A percentile compares a stretch with the other conserved stretches of the same genome.
phyloP scores from a whole-genome alignment of 2,113 vertebrate genomes.

The Sinocyclocheilus anophthalmus region DNA sequence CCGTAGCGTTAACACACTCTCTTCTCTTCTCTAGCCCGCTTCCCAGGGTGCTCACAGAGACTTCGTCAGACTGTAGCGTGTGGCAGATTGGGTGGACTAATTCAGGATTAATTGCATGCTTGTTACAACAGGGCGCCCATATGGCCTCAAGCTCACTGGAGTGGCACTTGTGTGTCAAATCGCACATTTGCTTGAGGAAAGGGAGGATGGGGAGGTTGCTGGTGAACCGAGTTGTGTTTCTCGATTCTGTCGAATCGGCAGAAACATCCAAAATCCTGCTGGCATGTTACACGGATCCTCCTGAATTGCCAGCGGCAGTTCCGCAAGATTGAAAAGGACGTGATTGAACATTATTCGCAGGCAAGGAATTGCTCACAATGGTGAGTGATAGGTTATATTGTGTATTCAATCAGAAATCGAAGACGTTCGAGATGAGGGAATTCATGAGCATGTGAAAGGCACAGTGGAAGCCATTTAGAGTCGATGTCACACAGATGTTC shows the following conservation, averaged over 20 bases:
- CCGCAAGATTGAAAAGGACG: conserved; percentile 27
- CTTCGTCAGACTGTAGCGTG: conserved; percentile 44
- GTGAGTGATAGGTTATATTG: conserved; percentile 29
- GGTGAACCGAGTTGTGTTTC: conserved; percentile 23
- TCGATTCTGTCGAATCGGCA: conserved; percentile 15
- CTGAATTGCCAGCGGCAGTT: conserved; percentile 33
- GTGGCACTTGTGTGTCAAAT: conserved; percentile 55
- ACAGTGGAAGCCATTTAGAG: conserved; percentile 25
- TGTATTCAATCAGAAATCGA: conserved; percentile 31
- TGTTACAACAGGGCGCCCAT: conserved; percentile 59
- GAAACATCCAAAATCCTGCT: conserved; percentile 39
- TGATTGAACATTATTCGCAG: conserved; percentile 30
- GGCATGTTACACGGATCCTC: background rate
- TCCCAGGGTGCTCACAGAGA: conserved; percentile 32
- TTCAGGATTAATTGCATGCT: conserved; percentile 62
- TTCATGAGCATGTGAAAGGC: conserved; percentile 25
- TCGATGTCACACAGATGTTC: conserved; percentile 49
- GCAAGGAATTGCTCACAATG: conserved; percentile 15
- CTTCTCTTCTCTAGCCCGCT: conserved; percentile 8
- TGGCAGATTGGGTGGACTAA: conserved; percentile 61
- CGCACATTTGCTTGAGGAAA: conserved; percentile 38
- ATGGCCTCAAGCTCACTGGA: conserved; percentile 56
- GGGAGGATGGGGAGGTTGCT: conserved; percentile 9
- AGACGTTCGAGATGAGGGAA: conserved; percentile 22
- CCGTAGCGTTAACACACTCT: conserved; percentile 31